These are phyloP conservation scores for Chroicocephalus ridibundus DNA, from an alignment of 2,113 vertebrate genomes.

Conservation along the genomic window DNA sequence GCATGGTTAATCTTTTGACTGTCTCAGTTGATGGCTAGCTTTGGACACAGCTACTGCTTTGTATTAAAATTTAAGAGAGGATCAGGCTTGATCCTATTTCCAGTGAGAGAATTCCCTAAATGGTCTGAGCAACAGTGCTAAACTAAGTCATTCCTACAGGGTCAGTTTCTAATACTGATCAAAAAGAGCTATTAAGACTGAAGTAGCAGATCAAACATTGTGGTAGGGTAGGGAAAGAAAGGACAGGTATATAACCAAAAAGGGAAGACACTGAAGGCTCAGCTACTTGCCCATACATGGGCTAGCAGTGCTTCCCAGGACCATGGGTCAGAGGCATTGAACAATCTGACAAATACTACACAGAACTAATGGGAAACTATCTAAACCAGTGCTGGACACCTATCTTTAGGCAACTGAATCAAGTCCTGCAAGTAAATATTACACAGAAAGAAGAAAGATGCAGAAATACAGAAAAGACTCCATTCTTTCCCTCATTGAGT, in stretches of 20 bases:
- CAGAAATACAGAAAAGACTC: neutral
- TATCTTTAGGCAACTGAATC: neutral
- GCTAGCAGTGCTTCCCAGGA: neutral
- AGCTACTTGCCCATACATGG: neutral
- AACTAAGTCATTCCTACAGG: neutral
- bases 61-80: neutral
- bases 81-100: neutral
- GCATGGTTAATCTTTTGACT: neutral
- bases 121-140: neutral
- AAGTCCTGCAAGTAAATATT: neutral
- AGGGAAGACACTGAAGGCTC: neutral
- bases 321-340: neutral
- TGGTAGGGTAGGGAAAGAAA: neutral
- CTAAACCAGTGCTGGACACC: neutral
- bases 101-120: neutral
- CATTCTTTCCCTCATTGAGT: neutral
- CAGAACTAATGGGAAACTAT: neutral
- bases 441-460: neutral
- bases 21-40: neutral
- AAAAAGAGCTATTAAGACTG: neutral
- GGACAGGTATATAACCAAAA: neutral
- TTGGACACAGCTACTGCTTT: neutral
- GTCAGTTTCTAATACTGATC: neutral
- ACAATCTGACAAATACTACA: neutral
- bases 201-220: neutral